Evolutionary conservation across 2,797 vertebrate genomes (phyloP), one percentile per base, ranked within the genome.

Genomic region (Sciurus vulgaris): DNA sequence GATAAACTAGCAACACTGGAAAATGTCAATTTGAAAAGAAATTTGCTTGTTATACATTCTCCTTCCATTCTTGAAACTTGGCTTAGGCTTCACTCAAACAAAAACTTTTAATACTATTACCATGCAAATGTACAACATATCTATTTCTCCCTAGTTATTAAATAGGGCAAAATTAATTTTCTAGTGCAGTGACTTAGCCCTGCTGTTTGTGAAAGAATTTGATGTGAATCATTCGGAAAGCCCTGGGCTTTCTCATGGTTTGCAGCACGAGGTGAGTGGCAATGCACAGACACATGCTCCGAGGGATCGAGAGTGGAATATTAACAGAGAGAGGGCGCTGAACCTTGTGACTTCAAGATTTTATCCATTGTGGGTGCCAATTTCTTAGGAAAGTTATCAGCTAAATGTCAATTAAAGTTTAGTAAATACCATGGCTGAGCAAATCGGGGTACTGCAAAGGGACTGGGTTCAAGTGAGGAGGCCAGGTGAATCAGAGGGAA

Each of bases 131-230:
- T 18, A 28, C 3, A 38, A 12, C 65, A 54, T 44, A 41, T 86
- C 41, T 33, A 14, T 69, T 78, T 88, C 35, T 70, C 56, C n/a
- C 33, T 89, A 61, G 54, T 81, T 91, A 78, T 35, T 93, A 49
- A 96, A 47, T 69, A 82, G 78, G 54, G 30, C 1, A 38, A 91
- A 82, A 72, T 77, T 78, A 74, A 86, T 89, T 94, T 89, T 86
- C 63, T 73, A 74, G 61, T 38, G 33, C 33, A 13, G 67, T 82
- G 41, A 67, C 26, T 69, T 73, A 24, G 24, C 0, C 85, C 82
- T 94, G n/a, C 33, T 92, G 49, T 87, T 93, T 89, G 69, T 78
- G 26, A 70, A 69, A 86, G 38, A 92, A 59, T 89, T 73, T 54
- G 74, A 89, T 86, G n/a, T 54, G 35, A 79, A 94, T 77, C 76